These are phyloP conservation scores for Apistogramma diplotaenia DNA, from an alignment of 2,113 vertebrate genomes.

Conservation along the genomic window DNA sequence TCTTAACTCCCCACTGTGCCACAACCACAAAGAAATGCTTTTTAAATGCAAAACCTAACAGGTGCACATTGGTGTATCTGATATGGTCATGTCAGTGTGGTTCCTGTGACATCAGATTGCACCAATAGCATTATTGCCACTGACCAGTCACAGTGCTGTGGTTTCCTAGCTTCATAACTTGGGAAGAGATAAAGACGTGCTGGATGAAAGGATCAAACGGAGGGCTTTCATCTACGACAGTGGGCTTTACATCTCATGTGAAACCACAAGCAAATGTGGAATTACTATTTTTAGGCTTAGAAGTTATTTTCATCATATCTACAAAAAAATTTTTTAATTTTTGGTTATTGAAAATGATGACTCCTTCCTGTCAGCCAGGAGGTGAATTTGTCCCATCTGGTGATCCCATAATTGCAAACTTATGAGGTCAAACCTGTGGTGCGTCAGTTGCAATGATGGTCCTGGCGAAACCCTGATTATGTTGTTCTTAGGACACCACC, in stretches of 20 bases:
- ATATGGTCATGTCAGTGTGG: no score
- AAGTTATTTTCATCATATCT: neutral
- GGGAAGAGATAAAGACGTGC: neutral
- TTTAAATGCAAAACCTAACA: neutral
- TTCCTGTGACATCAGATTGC: neutral
- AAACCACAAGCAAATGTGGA: neutral
- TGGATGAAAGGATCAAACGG: neutral
- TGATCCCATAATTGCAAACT: neutral
- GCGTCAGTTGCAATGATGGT: neutral
- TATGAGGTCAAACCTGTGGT: neutral
- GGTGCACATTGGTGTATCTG: neutral
- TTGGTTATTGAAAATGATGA: no score
- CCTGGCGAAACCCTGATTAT: neutral
- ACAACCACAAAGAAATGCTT: neutral
- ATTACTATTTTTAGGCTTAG: neutral
- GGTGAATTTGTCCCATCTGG: neutral
- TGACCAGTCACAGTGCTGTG: neutral
- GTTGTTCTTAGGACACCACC: no score
- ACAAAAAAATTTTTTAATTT: no score
- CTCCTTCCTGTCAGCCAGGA: neutral
- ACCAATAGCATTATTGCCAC: neutral
- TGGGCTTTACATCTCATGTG: neutral
- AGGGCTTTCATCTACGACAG: neutral
- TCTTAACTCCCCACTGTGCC: neutral
- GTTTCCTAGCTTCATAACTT: neutral